These are phyloP conservation scores for Saccostrea echinata DNA, from an alignment of 1,140 invertebrate genomes.

Conservation along the genomic window DNA sequence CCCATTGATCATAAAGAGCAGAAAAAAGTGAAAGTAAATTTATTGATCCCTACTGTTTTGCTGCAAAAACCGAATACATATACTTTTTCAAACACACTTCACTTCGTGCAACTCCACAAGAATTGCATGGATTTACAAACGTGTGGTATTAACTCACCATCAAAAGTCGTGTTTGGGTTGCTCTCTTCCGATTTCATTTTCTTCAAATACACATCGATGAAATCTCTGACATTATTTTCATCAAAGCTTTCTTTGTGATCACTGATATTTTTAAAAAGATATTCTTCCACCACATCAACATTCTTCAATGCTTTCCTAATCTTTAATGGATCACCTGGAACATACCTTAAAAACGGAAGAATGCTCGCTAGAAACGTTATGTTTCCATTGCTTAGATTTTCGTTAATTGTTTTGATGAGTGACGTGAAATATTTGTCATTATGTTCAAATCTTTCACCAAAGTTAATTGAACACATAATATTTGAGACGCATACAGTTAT, in stretches of 20 bases:
- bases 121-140: no score
- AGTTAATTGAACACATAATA: constrained; percentile 62
- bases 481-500: constrained; percentile 57
- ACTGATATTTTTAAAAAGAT: background rate
- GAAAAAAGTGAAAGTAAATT: no score
- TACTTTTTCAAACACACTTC: no score
- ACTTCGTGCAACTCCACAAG: no score
- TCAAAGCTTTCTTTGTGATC: constrained; percentile 42
- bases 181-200: constrained; percentile 24
- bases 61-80: no score
- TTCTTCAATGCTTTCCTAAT: constrained; percentile 50
- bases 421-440: constrained; percentile 75
- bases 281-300: constrained; percentile 54
- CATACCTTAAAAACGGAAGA: constrained; percentile 55
- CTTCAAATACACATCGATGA: constrained; percentile 44
- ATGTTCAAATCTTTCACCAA: constrained; percentile 72
- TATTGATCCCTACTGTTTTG: no score
- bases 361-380: constrained; percentile 40
- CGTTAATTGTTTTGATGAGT: constrained; percentile 30
- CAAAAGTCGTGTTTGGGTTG: background rate
- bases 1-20: no score
- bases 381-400: constrained; percentile 35
- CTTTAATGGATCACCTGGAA: constrained; percentile 60
- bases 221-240: constrained; percentile 44
- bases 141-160: background rate